Evolutionary conservation across 2,888 invertebrate species (phyloP).

Genomic region (Panopea generosa): DNA sequence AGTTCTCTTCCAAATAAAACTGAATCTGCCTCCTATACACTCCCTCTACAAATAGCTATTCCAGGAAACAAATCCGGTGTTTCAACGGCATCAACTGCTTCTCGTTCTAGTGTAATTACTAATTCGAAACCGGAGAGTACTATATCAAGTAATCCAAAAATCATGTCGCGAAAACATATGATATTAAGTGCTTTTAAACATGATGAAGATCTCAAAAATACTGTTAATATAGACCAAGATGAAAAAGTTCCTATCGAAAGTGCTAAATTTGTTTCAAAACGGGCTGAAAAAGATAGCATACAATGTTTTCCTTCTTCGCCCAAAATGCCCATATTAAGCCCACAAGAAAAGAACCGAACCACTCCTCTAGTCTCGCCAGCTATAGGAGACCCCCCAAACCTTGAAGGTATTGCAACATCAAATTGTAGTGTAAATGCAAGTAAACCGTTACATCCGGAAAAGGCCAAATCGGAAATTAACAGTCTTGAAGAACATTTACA

Average conservation of each 20-base stretch:
- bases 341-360: constrained; percentile 73
- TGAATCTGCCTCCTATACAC: constrained; percentile 30
- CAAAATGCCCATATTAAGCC: constrained; percentile 81
- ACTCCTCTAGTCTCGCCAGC: constrained; percentile 47
- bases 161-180: constrained; percentile 72
- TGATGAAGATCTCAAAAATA: constrained; percentile 73
- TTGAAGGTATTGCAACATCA: constrained; percentile 62
- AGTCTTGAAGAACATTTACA: constrained; percentile 60
- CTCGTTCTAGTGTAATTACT: constrained; percentile 20
- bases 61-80: constrained; percentile 41
- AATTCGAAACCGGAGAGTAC: constrained; percentile 22
- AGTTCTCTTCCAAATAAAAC: not conserved
- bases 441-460: constrained; percentile 6
- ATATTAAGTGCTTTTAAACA: constrained; percentile 73
- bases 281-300: constrained; percentile 43
- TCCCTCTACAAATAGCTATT: constrained; percentile 60
- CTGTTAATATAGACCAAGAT: constrained; percentile 56
- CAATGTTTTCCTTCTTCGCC: constrained; percentile 75
- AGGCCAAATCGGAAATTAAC: constrained; percentile 44
- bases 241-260: constrained; percentile 53
- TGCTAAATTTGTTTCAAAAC: constrained; percentile 43
- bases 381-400: constrained; percentile 74
- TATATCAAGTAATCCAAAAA: constrained; percentile 34
- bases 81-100: not conserved
- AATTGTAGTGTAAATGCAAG: constrained; percentile 12